Base-by-base conservation (phyloP, 2,888 invertebrate species). In the Romanomermis culicivorax region DNA sequence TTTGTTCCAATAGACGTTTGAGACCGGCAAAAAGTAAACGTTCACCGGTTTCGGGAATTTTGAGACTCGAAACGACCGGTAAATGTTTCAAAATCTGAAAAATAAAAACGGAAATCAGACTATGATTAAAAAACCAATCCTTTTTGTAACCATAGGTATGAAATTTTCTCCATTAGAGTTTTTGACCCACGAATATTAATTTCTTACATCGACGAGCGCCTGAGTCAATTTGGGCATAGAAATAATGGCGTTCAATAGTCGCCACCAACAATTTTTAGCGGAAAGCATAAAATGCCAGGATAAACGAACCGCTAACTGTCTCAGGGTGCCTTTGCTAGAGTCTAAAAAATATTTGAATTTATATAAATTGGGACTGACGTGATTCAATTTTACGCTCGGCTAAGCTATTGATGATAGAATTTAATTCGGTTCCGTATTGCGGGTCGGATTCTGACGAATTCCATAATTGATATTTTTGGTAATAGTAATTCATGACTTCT, bases 211-310 rank as follows among this genome's bases (percentile, higher is more conserved):
- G 23, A 45, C 23, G 17, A 23, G 7, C 7, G 23, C 17, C 11
- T 11, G 11, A 23, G 23, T n/a, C 23, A 45, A 45, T 45, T 11
- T 23, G 11, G 45, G 45, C 45, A 23, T 45, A 11, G 17, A 7
- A 23, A 45, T 11, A 7, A 45, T 23, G 23, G 17, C 45, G 17
- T 11, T n/a, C 17, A 23, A 11, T 7, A 45, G 11, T 45, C 50
- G 26, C 50, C 50, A 49, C 50, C 50, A 49, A 11, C 27, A 27
- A 27, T 49, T 7, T 20, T 49, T 49, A 4, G 29, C 29, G 11
- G 50, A 49, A 7, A 49, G 50, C 50, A 49, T 49, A 23, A 49
- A 49, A 49, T 27, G 29, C 50, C 50, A 49, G 11, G 50, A 7
- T 4, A 49, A 27, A 7, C 50, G 50, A 17, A 27, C 29, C 4